A percentile compares a stretch with the other conserved stretches of the same genome.
These are phyloP conservation scores for Scaptodrosophila lebanonensis DNA, from an alignment of 1,140 invertebrate species.

Conservation along the genomic window DNA sequence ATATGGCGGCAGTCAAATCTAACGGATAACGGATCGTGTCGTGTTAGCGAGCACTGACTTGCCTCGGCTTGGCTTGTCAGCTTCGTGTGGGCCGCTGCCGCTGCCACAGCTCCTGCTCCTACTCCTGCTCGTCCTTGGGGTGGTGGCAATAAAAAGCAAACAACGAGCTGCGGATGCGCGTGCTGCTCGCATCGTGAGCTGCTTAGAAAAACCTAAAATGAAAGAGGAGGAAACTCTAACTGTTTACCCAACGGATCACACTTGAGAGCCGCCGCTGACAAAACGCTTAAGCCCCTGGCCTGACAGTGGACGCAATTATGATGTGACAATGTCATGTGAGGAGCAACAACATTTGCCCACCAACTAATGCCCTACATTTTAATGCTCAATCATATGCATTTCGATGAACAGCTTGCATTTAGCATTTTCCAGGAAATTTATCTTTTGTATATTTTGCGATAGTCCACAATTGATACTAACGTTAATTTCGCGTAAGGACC, in stretches of 20 bases:
- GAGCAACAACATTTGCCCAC: constrained; percentile 30
- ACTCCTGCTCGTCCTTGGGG: constrained; percentile 16
- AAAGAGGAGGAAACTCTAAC: constrained; percentile 12
- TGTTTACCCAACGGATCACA: constrained; percentile 68
- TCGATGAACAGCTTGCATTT: too few species aligned
- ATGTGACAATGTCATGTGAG: constrained; percentile 53
- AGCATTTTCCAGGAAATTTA: too few species aligned
- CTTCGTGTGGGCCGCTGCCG: constrained; percentile 39
- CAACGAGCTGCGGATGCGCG: constrained; percentile 34
- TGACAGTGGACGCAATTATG: constrained; percentile 47
- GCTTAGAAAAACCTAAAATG: constrained; percentile 64
- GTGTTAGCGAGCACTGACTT: constrained; percentile 52
- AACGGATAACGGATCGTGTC: too few species aligned
- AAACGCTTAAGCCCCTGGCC: constrained; percentile 44
- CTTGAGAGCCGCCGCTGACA: constrained; percentile 61
- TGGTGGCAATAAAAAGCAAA: constrained; percentile 31
- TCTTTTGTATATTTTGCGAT: too few species aligned
- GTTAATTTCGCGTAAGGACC: too few species aligned
- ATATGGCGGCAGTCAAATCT: constrained; percentile 67
- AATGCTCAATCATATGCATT: background rate
- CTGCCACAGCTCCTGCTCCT: constrained; percentile 16
- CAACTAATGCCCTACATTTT: constrained; percentile 23
- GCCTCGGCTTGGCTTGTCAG: constrained; percentile 63
- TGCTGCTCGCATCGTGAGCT: constrained; percentile 51
- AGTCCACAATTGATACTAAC: too few species aligned